phyloP scores from a whole-genome alignment of 2,113 vertebrate species.

The Sapayoa aenigma region DNA sequence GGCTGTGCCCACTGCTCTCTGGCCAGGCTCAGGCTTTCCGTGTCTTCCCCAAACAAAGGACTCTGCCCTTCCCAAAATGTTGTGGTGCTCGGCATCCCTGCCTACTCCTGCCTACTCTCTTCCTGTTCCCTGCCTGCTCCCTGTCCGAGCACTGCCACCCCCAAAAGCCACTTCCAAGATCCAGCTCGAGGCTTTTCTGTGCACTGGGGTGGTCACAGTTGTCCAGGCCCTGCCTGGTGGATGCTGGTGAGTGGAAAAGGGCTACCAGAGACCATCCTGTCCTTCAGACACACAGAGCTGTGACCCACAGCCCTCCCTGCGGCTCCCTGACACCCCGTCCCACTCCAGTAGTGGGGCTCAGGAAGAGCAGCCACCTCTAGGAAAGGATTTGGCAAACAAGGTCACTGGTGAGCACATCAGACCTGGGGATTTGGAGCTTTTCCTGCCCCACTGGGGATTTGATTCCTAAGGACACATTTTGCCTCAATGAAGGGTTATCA shows the following conservation, averaged over 20 bases:
- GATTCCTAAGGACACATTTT: accelerated
- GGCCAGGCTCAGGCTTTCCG: accelerated
- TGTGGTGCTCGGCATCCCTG: background rate
- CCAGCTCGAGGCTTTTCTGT: background rate
- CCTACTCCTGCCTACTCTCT: background rate
- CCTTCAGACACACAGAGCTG: accelerated
- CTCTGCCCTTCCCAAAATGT: background rate
- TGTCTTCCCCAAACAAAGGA: background rate
- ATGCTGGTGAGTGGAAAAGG: background rate
- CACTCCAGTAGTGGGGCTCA: background rate
- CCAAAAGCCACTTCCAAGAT: background rate
- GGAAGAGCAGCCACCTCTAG: background rate
- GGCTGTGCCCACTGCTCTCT: accelerated
- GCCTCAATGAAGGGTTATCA: background rate
- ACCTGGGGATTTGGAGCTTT: accelerated
- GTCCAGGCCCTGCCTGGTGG: background rate
- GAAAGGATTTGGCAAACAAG: background rate
- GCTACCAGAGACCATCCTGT: background rate
- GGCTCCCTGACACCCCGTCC: background rate
- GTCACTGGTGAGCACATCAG: accelerated
- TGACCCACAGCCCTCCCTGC: accelerated
- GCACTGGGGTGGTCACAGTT: background rate
- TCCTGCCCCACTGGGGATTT: background rate
- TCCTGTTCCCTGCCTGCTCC: no score
- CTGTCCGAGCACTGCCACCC: no score